phyloP scores from a whole-genome alignment of 2,113 vertebrate genomes.

The Lipophrys pholis region DNA sequence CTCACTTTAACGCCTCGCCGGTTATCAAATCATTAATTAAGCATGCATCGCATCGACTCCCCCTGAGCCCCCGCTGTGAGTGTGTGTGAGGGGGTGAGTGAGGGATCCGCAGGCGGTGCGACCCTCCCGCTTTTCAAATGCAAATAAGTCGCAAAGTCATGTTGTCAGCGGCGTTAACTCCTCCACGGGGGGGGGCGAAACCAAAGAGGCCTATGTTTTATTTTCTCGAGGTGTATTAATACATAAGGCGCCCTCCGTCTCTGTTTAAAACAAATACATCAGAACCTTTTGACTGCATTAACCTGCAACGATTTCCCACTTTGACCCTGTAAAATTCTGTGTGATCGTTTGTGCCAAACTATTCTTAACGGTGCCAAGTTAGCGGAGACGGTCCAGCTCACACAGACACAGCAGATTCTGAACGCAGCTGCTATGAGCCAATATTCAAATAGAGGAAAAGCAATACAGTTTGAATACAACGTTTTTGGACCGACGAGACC shows the following conservation, averaged over 20 bases:
- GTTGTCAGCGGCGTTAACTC: constrained; percentile 10
- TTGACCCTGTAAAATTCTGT: no score
- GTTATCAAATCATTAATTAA: constrained; percentile 64
- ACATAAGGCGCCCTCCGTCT: background rate
- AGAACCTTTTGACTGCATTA: background rate
- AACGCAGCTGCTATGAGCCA: no score
- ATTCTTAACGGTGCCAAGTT: no score
- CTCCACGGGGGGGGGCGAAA: constrained; percentile 28
- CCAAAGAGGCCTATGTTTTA: background rate
- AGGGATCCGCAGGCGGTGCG: constrained; percentile 1
- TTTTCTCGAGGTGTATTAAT: constrained; percentile 17
- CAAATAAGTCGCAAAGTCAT: constrained; percentile 20
- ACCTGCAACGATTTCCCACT: constrained; percentile 2
- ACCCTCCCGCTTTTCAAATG: constrained; percentile 22
- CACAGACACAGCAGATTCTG: no score
- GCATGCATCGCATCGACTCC: constrained; percentile 45
- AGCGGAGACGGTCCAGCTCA: no score
- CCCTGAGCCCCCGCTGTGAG: constrained; percentile 21
- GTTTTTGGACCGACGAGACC: no score
- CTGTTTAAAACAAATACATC: no score
- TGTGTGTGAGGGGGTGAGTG: background rate
- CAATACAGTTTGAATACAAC: no score
- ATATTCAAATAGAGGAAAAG: no score
- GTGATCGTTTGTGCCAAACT: no score
- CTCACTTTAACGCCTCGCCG: constrained; percentile 48